Conservation (phyloP, 2,888 invertebrate genomes). For the Neria commutata region DNA sequence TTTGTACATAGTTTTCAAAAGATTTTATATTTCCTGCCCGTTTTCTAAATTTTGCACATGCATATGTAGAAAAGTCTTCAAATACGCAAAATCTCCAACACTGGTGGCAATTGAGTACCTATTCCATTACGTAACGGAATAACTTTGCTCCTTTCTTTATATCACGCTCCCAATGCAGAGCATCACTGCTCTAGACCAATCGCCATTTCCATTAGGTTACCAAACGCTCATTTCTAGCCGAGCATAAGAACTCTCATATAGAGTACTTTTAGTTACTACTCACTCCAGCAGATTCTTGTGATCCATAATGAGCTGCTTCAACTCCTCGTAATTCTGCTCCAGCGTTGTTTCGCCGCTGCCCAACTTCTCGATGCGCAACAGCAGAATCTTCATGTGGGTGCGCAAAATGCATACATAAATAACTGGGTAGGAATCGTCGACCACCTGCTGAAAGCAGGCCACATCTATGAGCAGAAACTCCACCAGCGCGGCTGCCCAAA, state of each 20-base stretch:
- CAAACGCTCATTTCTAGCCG: not conserved
- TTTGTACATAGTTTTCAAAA: too few relatives aligned
- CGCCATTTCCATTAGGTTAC: too few relatives aligned
- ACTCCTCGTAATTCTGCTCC: constrained; percentile 27
- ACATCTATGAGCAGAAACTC: constrained; percentile 30
- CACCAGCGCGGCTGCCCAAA: constrained; percentile 22
- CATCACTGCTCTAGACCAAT: too few relatives aligned
- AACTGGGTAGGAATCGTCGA: constrained; percentile 31
- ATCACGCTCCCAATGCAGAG: too few relatives aligned
- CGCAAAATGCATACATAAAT: constrained; percentile 35
- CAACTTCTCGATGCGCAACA: constrained; percentile 28
- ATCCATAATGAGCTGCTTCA: constrained; percentile 35
- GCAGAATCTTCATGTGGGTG: constrained; percentile 28
- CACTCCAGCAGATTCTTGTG: constrained; percentile 35
- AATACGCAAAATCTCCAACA: too few relatives aligned
- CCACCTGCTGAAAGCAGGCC: constrained; percentile 33
- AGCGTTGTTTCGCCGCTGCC: constrained; percentile 7
- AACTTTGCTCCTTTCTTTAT: too few relatives aligned
- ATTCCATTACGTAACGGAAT: too few relatives aligned
- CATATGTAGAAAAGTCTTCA: too few relatives aligned
- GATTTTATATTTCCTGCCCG: too few relatives aligned
- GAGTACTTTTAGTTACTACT: not conserved
- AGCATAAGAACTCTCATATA: not conserved
- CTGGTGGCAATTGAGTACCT: too few relatives aligned
- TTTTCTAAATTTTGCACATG: too few relatives aligned